These are phyloP conservation scores for Phania funesta DNA, from an alignment of 2,888 invertebrate genomes.

Conservation along the genomic window DNA sequence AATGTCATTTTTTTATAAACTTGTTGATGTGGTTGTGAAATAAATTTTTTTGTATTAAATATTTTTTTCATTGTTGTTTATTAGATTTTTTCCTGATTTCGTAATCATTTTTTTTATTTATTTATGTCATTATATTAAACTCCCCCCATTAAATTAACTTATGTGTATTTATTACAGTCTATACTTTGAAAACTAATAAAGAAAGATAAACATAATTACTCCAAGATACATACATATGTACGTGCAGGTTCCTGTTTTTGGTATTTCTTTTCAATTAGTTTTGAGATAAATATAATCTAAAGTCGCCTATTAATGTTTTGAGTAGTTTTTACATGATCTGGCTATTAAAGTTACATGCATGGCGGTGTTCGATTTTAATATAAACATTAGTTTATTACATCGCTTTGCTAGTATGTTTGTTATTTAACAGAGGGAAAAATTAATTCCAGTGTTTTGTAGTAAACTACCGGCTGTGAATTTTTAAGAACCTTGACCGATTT, in stretches of 20 bases:
- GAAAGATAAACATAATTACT: background rate
- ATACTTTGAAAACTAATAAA: background rate
- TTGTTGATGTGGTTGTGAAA: conserved; percentile 32
- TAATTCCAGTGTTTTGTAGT: too few species aligned
- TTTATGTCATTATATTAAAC: conserved; percentile 27
- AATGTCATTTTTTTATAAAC: conserved; percentile 49
- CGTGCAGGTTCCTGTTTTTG: conserved; percentile 18
- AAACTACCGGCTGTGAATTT: too few species aligned
- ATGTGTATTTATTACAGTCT: background rate
- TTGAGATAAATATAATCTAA: conserved; percentile 41
- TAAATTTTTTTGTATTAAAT: background rate
- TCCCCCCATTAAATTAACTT: conserved; percentile 13
- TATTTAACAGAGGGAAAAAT: background rate
- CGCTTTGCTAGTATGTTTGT: background rate
- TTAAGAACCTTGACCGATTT: too few species aligned
- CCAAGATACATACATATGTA: too few species aligned
- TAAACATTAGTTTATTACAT: conserved; percentile 16
- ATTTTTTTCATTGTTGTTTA: background rate
- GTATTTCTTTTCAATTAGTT: conserved; percentile 56
- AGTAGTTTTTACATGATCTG: conserved; percentile 32
- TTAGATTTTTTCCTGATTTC: conserved; percentile 1
- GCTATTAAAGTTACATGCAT: conserved; percentile 18
- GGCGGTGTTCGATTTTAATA: background rate
- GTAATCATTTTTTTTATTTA: conserved; percentile 32
- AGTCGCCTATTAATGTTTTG: conserved; percentile 40